Evolutionary conservation across 2,797 vertebrate species (phyloP), one percentile per base, ranked within the genome.

Genomic region (Phataginus tricuspis): DNA sequence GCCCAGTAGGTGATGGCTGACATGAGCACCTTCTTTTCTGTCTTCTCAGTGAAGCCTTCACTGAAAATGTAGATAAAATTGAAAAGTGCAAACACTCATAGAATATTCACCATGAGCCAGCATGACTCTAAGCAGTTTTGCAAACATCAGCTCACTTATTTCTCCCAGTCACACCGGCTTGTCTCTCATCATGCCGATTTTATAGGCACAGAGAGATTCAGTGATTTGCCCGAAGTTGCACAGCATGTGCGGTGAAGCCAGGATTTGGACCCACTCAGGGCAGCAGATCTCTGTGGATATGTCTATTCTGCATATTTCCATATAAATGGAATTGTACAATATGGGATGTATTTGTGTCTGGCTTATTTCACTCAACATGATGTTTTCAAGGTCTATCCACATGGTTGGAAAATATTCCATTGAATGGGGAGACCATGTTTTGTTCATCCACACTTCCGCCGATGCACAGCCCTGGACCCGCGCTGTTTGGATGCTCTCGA

Each of bases 401-500:
- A 1, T 5, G n/a, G 25, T 13, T 59, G 19, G 31, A 5, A 23
- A 5, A 21, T 7, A n/a, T 5, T 31, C 5, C 16, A 0, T 23
- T 77, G 37, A 4, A 15, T 18, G 7, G 55, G 42, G 19, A 29
- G 0, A 7, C 10, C 9, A 13, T 9, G 9, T 37, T 59, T 7
- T 37, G 42, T 29, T 78, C 9, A 21, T 86, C 51, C 12, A 3
- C 7, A 23, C 37, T 27, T 37, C 34, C 31, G 27, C 19, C 4
- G 2, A 1, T 15, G 49, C 29, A n/a, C 53, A 27, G 29, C 42
- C 7, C 42, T 7, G 42, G 42, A 16, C 66, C 39, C 9, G 2
- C 37, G 3, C 19, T 18, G 23, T 7, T 18, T n/a, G 42, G 19
- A 1, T 15, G 59, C 27, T 6, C 69, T 10, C 0, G 1, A 39